These are phyloP conservation scores for Apis mellifera DNA, from an alignment of 1,140 invertebrate genomes.

Conservation along the genomic window Amel_HAv3.1 CM009941.2:11727001-11727500, in stretches of 20 bases:
- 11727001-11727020: background rate
- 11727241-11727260: constrained; percentile 69
- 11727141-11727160: no score
- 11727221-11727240: background rate
- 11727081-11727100: background rate
- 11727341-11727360: constrained; percentile 41
- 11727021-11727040: background rate
- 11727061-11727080: background rate
- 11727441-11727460: background rate
- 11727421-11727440: background rate
- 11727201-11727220: no score
- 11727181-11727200: no score
- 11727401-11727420: background rate
- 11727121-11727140: no score
- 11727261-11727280: constrained; percentile 55
- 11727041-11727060: background rate
- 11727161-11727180: no score
- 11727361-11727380: constrained; percentile 37
- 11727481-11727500: background rate
- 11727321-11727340: constrained; percentile 48
- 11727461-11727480: background rate
- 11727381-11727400: background rate
- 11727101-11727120: no score
- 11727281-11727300: constrained; percentile 44
- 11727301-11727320: constrained; percentile 28